These are phyloP conservation scores for Montifringilla adamsi DNA, from an alignment of 2,113 vertebrate genomes.

Conservation along the genomic window DNA sequence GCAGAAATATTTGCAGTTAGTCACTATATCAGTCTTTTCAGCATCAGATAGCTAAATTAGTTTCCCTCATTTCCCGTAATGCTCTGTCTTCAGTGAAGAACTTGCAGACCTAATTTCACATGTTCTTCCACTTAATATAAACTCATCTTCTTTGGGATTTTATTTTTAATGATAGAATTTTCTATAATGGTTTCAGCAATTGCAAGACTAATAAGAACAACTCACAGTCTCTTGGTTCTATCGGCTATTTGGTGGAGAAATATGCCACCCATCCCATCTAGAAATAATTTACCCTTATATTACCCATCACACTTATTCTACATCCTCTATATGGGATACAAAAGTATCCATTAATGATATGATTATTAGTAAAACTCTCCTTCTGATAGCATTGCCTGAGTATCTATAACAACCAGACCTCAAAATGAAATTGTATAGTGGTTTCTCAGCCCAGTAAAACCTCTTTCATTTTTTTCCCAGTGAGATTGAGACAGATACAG, in stretches of 20 bases:
- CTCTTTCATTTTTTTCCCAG: background rate
- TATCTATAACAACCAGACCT: background rate
- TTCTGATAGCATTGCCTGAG: background rate
- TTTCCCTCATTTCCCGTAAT: background rate
- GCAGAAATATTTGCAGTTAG: background rate
- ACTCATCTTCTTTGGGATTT: background rate
- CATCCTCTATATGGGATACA: background rate
- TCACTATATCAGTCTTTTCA: background rate
- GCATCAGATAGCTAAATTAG: background rate
- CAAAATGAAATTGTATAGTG: background rate
- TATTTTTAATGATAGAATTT: slow-evolving; percentile 5
- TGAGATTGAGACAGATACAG: background rate
- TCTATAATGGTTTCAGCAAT: background rate
- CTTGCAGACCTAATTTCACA: background rate
- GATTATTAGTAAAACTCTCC: background rate
- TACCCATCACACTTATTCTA: background rate
- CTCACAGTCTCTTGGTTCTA: background rate
- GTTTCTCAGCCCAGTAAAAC: background rate
- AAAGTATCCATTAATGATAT: background rate
- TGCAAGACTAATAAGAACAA: background rate
- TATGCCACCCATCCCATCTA: background rate
- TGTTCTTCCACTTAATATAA: background rate
- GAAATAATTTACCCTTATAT: background rate
- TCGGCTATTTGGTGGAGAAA: background rate
- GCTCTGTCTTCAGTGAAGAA: background rate